Percentiles rank a stretch among this genome's conserved stretches.
Evolutionary conservation across 2,797 vertebrate genomes (phyloP).

Genomic region (Etheostoma nigrum): DNA sequence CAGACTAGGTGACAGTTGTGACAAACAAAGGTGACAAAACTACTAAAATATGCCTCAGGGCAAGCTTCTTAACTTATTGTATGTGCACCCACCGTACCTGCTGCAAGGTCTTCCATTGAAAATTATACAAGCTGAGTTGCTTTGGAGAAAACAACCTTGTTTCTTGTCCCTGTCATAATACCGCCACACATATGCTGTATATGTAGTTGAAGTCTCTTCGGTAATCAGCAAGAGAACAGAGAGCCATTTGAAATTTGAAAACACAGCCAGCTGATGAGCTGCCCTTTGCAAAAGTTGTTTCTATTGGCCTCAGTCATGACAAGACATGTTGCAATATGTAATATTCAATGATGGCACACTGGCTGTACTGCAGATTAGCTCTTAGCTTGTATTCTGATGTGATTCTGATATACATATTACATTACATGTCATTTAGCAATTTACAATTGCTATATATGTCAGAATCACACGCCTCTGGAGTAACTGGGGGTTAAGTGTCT

Average conservation of each 20-base stretch:
- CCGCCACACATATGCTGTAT: not conserved
- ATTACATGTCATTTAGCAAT: no score
- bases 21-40: constrained; percentile 18
- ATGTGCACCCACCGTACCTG: not conserved
- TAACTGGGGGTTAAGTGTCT: no score
- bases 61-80: not conserved
- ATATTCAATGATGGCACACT: not conserved
- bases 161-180: constrained; percentile 17
- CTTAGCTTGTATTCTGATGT: no score
- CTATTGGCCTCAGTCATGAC: constrained; percentile 6
- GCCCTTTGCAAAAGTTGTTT: constrained; percentile 18
- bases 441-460: no score
- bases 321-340: constrained; percentile 25
- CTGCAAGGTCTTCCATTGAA: constrained; percentile 3
- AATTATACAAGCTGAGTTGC: not conserved
- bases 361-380: not conserved
- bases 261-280: constrained; percentile 10
- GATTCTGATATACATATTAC: no score
- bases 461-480: no score
- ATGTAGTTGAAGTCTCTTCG: not conserved
- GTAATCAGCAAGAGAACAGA: not conserved
- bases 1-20: constrained; percentile 33
- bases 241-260: constrained; percentile 15
- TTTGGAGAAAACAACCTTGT: not conserved
- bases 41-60: constrained; percentile 29